Base-by-base conservation (phyloP, 1,140 invertebrate species). In the Gryon sp. region DNA sequence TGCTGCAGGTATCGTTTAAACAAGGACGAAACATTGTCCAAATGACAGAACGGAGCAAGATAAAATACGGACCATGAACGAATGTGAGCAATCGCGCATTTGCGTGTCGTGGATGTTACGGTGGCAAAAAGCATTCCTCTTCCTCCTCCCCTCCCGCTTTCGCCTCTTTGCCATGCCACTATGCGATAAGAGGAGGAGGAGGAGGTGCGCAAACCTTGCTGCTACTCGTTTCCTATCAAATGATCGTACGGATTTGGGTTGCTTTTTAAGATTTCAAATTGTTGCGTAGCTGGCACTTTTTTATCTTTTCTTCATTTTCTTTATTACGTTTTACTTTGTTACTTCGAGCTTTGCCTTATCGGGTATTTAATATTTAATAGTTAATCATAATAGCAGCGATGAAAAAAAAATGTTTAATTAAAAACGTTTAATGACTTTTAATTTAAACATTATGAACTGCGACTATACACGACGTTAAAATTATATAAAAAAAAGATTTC, bases 1-100 rank as follows among this genome's bases (percentile, higher is more conserved):
- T 82, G 73, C 80, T 7, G 46, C 60, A 83, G 83, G 79, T 80
- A 83, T 62, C 78, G 66, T 72, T n/a, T 8, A n/a, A n/a, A 57
- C 2, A 12, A 15, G 32, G 52, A 57, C 3, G n/a, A 40, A n/a
- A 16, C 7, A 24, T 19, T 3, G 7, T 7, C 3, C 22, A 24
- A 24, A 24, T 3, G 1, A 6, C 24, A 12, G 4, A 28, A 6
- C 16, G 2, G 8, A 32, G 38, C 46, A 38, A 50, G 50, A 50
- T n/a, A 46, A 11, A 34, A 16, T 28, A n/a, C 53, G 53, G 46
- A 62, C 48, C 69, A 53, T 77, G 79, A 69, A 78, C 76, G 72
- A 79, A 73, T 75, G 72, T 76, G 77, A 53, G 62, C 72, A 57
- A 46, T 65, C 70, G 43, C 22, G 46, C 41, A 43, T 43, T 63